phyloP scores from a whole-genome alignment of 1,140 invertebrate species.

The Philotrypesis tridentata region DNA sequence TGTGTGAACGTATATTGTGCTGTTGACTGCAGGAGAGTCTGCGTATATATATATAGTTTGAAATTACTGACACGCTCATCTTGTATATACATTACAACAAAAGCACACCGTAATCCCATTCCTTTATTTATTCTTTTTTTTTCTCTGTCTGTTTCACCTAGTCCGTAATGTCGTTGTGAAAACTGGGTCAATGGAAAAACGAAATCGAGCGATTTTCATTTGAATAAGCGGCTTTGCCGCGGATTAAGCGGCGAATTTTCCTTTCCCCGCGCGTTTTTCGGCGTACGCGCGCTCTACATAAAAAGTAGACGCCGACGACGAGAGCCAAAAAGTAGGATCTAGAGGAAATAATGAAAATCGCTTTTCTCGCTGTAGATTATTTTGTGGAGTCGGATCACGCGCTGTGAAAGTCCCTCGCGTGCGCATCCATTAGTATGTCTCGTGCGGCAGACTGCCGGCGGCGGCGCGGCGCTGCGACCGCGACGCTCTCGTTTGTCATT shows the following conservation, averaged over 20 bases:
- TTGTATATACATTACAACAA: conserved; percentile 40
- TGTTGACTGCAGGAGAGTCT: neutral
- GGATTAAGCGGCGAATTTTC: neutral
- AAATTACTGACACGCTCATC: conserved; percentile 9
- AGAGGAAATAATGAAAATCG: conserved; percentile 51
- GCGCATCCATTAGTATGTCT: conserved; percentile 35
- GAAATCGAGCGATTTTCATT: conserved; percentile 49
- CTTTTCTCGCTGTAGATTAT: conserved; percentile 42
- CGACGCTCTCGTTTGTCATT: conserved; percentile 2
- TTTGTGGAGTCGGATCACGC: conserved; percentile 44
- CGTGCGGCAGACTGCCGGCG: no score
- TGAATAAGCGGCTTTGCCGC: neutral
- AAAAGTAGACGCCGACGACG: conserved; percentile 18
- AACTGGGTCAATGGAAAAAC: conserved; percentile 26
- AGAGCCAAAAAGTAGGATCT: conserved; percentile 21
- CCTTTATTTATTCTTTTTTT: conserved; percentile 15
- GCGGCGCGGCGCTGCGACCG: neutral
- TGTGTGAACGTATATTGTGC: neutral
- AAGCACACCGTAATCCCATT: conserved; percentile 1
- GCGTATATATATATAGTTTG: no score
- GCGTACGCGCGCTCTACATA: neutral
- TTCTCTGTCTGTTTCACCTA: no score
- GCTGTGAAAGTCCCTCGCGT: conserved; percentile 45
- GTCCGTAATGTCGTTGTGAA: conserved; percentile 20
- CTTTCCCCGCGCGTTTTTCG: neutral